Evolutionary conservation across 2,888 invertebrate species (phyloP).

Genomic region (Apeira syringaria): DNA sequence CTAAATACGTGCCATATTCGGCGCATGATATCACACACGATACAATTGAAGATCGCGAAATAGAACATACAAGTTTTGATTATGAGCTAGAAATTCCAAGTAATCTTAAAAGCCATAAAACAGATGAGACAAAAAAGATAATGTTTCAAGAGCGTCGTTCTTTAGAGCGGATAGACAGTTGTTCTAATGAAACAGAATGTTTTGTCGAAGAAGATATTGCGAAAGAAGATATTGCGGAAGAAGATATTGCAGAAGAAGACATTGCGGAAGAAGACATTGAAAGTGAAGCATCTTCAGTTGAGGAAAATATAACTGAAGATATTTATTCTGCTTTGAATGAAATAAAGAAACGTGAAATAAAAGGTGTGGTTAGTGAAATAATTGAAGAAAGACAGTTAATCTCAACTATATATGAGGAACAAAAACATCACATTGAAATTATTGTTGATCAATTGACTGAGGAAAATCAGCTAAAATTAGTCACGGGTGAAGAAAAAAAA

Average conservation of each 20-base stretch:
- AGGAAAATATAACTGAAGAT: background rate
- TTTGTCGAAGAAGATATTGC: background rate
- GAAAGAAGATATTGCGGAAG: background rate
- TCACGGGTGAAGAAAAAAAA: background rate
- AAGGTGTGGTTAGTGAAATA: background rate
- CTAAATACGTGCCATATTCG: background rate
- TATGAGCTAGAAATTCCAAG: background rate
- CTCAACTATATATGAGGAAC: background rate
- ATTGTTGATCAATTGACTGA: background rate
- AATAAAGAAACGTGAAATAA: background rate
- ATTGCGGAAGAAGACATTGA: background rate
- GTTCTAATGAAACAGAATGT: background rate
- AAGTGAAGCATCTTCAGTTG: background rate
- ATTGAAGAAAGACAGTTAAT: background rate
- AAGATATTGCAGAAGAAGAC: background rate
- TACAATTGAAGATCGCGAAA: background rate
- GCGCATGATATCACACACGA: background rate
- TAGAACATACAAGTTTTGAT: background rate
- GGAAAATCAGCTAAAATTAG: background rate
- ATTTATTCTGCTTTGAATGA: background rate
- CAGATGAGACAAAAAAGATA: background rate
- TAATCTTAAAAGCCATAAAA: background rate
- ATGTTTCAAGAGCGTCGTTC: background rate
- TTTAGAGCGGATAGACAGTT: background rate
- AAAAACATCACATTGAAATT: background rate